Base-by-base conservation (phyloP, 53 echinoderm and acorn worm species). In the Patiria pectinifera region DNA sequence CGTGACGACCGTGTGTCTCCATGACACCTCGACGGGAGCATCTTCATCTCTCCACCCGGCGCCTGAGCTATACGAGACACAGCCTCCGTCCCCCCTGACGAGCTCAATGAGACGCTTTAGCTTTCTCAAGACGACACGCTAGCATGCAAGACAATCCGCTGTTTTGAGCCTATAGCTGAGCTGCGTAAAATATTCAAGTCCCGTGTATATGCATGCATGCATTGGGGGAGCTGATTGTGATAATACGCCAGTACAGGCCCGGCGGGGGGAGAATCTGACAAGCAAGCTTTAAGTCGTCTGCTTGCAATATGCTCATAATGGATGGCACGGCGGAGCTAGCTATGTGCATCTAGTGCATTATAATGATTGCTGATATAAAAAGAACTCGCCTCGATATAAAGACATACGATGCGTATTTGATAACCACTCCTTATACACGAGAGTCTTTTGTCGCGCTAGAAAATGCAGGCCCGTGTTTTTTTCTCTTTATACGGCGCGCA, bases 361-460 rank as follows among this genome's bases (percentile, higher is more conserved):
- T 88, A 88, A 88, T 88, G 88, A 88, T 78, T 59, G 77, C 78
- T 19, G 43, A 78, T 88, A 77, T 71, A 72, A 45, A 74, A 74
- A 78, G 25, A 82, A 59, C 13, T 58, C n/a, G 25, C 35, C 86
- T 43, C 85, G 48, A 48, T 72, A 49, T 69, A 24, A 79, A 45
- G 83, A 74, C 74, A 53, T 53, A 86, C 75, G 86, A 86, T 86
- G 71, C 66, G 71, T 48, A 74, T 48, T 75, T 48, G 86, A 86
- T 86, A 74, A 75, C 69, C 22, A 21, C 75, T 44, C 6, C 71
- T 72, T 18, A 70, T 22, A 85, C 45, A 18, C 59, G 71, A 19
- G 53, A 5, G 11, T 21, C 24, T 74, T 74, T 74, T 22, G 74
- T 74, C 18, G n/a, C 66, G 66, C 66, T 16, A 14, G 46, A 79